These are phyloP conservation scores for Cantharis lateralis DNA, from an alignment of 2,888 invertebrate genomes.

Conservation along the genomic window DNA sequence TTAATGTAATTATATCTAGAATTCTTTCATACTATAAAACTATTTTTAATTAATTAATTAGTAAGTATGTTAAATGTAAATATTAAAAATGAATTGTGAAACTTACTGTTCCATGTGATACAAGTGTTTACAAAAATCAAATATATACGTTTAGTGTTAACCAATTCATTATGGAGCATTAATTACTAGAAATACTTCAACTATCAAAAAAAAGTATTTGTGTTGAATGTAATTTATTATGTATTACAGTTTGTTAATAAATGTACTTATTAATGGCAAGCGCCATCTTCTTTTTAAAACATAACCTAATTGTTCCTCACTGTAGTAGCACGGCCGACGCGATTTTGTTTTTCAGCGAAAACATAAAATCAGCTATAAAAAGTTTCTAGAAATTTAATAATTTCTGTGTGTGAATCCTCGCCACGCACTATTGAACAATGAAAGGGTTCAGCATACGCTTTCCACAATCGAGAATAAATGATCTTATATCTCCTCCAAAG, in stretches of 20 bases:
- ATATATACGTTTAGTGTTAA: not conserved
- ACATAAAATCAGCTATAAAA: not conserved
- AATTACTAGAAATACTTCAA: not conserved
- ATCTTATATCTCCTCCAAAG: slow-evolving; percentile 46
- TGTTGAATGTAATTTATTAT: slow-evolving; percentile 46
- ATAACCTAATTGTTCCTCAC: not conserved
- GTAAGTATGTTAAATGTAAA: not conserved
- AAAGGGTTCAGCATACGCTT: slow-evolving; percentile 36
- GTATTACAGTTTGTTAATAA: slow-evolving; percentile 42
- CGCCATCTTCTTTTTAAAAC: not conserved
- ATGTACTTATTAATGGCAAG: slow-evolving; percentile 32
- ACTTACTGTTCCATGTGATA: not conserved
- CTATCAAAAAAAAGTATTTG: not conserved
- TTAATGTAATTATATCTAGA: not conserved
- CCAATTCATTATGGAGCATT: not conserved
- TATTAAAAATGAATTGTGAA: not conserved
- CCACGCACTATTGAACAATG: slow-evolving; percentile 21
- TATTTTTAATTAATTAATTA: not conserved
- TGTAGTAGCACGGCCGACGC: not conserved
- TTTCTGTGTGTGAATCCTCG: slow-evolving; percentile 6
- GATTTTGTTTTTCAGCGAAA: not conserved
- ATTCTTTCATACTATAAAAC: not conserved
- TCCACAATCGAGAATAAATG: slow-evolving; percentile 44
- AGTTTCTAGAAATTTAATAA: slow-evolving; percentile 6
- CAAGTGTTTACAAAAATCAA: not conserved